These are phyloP conservation scores for Pristionchus mayeri DNA, from an alignment of 2,888 invertebrate genomes.

Conservation along the genomic window DNA sequence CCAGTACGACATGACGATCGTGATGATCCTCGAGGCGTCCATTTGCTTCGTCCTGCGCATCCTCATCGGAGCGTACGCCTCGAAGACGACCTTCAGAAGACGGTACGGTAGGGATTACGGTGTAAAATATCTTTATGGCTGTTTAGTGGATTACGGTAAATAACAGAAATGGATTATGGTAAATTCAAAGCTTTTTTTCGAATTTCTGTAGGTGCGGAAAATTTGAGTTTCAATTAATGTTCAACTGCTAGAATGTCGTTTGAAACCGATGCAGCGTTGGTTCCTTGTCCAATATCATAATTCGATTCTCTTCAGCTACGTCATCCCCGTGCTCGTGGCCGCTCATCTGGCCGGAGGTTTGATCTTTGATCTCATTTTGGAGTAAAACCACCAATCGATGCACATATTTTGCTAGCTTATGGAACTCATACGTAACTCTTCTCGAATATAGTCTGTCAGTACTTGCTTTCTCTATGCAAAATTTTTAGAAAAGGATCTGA, in stretches of 20 bases:
- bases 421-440: no score
- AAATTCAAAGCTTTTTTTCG: not conserved
- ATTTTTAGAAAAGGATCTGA: no score
- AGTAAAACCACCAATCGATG: not conserved
- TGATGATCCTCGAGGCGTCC: constrained; percentile 22
- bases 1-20: not conserved
- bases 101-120: not conserved
- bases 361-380: constrained; percentile 32
- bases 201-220: not conserved
- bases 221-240: not conserved
- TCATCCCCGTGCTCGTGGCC: constrained; percentile 43
- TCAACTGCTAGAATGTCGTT: not conserved
- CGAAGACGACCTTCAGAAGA: constrained; percentile 29
- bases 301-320: not conserved
- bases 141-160: no score
- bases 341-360: constrained; percentile 20
- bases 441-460: no score
- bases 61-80: constrained; percentile 28
- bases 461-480: no score
- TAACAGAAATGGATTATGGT: no score
- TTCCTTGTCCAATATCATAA: not conserved
- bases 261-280: not conserved
- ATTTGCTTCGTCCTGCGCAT: constrained; percentile 25
- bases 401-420: no score
- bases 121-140: no score